These are phyloP conservation scores for Neodontobutis hainanensis DNA, from an alignment of 2,113 vertebrate genomes.

Conservation along the genomic window DNA sequence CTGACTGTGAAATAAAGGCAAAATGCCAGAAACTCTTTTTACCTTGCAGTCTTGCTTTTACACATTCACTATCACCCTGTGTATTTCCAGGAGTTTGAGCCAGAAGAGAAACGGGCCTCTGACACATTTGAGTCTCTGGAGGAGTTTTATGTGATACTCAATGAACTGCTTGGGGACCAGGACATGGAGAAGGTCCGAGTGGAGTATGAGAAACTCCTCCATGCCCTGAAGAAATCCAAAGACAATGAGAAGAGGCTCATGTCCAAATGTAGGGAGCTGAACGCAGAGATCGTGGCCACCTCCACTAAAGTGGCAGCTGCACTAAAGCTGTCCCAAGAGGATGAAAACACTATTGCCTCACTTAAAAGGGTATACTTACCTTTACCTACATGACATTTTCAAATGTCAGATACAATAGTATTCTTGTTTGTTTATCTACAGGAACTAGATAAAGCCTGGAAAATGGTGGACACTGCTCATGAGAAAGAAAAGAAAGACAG, in stretches of 20 bases:
- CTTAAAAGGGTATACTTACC: slow-evolving; percentile 83
- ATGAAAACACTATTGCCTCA: slow-evolving; percentile 84
- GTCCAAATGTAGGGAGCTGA: slow-evolving; percentile 91
- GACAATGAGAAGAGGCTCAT: slow-evolving; percentile 92
- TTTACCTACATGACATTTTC: not conserved
- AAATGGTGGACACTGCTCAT: slow-evolving; percentile 89
- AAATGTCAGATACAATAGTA: not conserved
- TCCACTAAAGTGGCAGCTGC: slow-evolving; percentile 86
- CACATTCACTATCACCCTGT: not conserved
- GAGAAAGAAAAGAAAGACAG: slow-evolving; percentile 85
- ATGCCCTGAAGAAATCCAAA: slow-evolving; percentile 84
- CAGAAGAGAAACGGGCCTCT: slow-evolving; percentile 73
- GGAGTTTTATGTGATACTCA: slow-evolving; percentile 87
- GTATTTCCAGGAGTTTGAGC: slow-evolving; percentile 41
- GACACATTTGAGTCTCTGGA: slow-evolving; percentile 84
- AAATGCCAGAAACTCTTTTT: no score
- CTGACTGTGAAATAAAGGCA: no score
- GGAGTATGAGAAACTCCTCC: slow-evolving; percentile 90
- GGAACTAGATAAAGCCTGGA: slow-evolving; percentile 96
- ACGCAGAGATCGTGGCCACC: slow-evolving; percentile 88
- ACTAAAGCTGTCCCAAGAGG: slow-evolving; percentile 86
- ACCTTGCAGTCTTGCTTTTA: not conserved
- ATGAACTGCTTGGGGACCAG: slow-evolving; percentile 82
- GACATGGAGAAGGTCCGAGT: slow-evolving; percentile 83
- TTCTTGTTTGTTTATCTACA: slow-evolving; percentile 49